Base-by-base conservation (phyloP, 2,888 invertebrate genomes). In the Branchipolynoe longqiensis region DNA sequence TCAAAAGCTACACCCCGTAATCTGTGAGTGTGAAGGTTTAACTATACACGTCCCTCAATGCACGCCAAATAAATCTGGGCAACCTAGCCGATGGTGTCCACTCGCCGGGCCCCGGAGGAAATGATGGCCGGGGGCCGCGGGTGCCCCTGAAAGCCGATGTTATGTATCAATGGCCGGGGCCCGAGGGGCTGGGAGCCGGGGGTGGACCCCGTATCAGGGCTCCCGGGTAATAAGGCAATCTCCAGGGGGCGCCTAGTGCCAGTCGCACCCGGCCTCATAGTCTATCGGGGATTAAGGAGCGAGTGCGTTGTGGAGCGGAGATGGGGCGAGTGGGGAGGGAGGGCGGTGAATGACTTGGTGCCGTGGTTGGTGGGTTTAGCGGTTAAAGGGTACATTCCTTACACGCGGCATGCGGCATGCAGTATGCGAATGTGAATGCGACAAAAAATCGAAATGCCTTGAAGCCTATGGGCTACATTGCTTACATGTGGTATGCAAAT, bases 221-320 rank as follows among this genome's bases (percentile, higher is more conserved):
- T 38, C 36, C 56, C 4, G 36, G 38, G 69, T 69, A 69, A 69
- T 69, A 36, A 69, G 18, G 69, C 38, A 69, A 62, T 62, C 62
- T 62, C 33, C 62, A 62, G 62, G 28, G 62, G 33, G 33, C 22
- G 62, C 22, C 33, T 28, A 31, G 12, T 33, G 33, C 58, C 58
- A 18, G n/a, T n/a, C n/a, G n/a, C n/a, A n/a, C n/a, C n/a, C n/a
- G n/a, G n/a, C n/a, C n/a, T n/a, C n/a, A n/a, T n/a, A n/a, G n/a
- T n/a, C n/a, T n/a, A n/a, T n/a, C n/a, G n/a, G n/a, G n/a, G n/a
- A n/a, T n/a, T n/a, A n/a, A n/a, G n/a, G n/a, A n/a, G n/a, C n/a
- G n/a, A n/a, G n/a, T n/a, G n/a, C n/a, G n/a, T n/a, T n/a, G n/a
- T n/a, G n/a, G n/a, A n/a, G n/a, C n/a, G n/a, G n/a, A n/a, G n/a